phyloP scores from a whole-genome alignment of 2,113 vertebrate species.

The Nyctibius bracteatus region DNA sequence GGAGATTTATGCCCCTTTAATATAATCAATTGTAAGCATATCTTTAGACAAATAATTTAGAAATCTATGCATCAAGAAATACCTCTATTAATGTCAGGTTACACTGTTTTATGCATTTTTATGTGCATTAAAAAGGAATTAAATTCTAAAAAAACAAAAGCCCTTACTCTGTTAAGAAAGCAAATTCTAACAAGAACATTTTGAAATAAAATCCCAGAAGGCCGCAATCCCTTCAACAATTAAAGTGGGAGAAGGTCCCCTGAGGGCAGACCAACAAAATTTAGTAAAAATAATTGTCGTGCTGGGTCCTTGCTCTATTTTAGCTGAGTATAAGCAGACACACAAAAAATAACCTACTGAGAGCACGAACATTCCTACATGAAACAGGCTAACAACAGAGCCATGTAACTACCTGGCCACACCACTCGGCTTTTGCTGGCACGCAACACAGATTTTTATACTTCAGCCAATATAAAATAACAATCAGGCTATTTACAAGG shows the following conservation, averaged over 20 bases:
- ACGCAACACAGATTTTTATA: slow-evolving; percentile 67
- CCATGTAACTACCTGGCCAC: slow-evolving; percentile 70
- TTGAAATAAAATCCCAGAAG: slow-evolving; percentile 79
- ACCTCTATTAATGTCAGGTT: slow-evolving; percentile 72
- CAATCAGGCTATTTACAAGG: slow-evolving; percentile 81
- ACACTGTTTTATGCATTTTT: slow-evolving; percentile 59
- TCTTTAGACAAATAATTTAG: slow-evolving; percentile 76
- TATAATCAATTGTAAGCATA: slow-evolving; percentile 71
- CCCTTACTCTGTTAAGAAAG: slow-evolving; percentile 32
- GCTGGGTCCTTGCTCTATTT: slow-evolving; percentile 70
- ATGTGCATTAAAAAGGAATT: slow-evolving; percentile 26
- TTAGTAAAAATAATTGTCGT: slow-evolving; percentile 76
- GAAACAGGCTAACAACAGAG: slow-evolving; percentile 60
- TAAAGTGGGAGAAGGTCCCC: slow-evolving; percentile 77
- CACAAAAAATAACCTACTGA: slow-evolving; percentile 53
- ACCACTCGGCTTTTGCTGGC: slow-evolving; percentile 64
- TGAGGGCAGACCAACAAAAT: slow-evolving; percentile 72
- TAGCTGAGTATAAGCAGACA: slow-evolving; percentile 61
- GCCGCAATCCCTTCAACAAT: slow-evolving; percentile 74
- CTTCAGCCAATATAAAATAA: slow-evolving; percentile 80
- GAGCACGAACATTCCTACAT: slow-evolving; percentile 50
- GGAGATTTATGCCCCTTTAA: slow-evolving; percentile 71
- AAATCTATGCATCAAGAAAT: slow-evolving; percentile 66
- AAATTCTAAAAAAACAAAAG: slow-evolving; percentile 11
- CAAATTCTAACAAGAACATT: slow-evolving; percentile 69